Evolutionary conservation across 2,113 vertebrate species (phyloP).

Genomic region (Embiotoca jacksoni): DNA sequence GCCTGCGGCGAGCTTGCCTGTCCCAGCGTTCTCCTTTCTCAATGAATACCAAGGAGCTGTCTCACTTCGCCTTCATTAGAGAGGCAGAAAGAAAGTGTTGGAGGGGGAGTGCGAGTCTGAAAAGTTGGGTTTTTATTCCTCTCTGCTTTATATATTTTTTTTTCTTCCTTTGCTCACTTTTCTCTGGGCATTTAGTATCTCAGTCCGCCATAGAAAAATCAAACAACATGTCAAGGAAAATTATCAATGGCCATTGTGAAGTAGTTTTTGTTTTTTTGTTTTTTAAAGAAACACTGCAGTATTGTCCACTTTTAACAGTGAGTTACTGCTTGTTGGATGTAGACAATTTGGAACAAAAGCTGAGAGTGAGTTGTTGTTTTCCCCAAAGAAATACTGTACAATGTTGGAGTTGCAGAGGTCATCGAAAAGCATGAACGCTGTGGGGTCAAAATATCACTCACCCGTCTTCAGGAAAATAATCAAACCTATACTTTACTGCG

Average conservation of each 20-base stretch:
- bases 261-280: slow-evolving; percentile 31
- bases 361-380: slow-evolving; percentile 20
- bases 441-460: slow-evolving; percentile 23
- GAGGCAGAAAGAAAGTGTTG: slow-evolving; percentile 23
- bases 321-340: slow-evolving; percentile 32
- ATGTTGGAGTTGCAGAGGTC: slow-evolving; percentile 33
- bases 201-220: slow-evolving; percentile 19
- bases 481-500: background rate
- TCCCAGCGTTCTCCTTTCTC: slow-evolving; percentile 45
- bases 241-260: slow-evolving; percentile 45
- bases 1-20: slow-evolving; percentile 41
- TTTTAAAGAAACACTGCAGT: slow-evolving; percentile 35
- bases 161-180: background rate
- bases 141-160: background rate
- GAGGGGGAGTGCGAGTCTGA: background rate
- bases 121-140: slow-evolving; percentile 3
- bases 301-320: slow-evolving; percentile 44
- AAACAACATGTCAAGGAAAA: slow-evolving; percentile 20
- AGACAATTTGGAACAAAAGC: slow-evolving; percentile 47
- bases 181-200: slow-evolving; percentile 18
- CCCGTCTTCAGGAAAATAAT: slow-evolving; percentile 22
- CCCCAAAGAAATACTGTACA: background rate
- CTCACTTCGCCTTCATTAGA: slow-evolving; percentile 67
- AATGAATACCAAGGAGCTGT: slow-evolving; percentile 70
- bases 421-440: slow-evolving; percentile 6